These are phyloP conservation scores for Drosophila paracracens DNA, from an alignment of 2,888 invertebrate species.

Conservation along the genomic window DNA sequence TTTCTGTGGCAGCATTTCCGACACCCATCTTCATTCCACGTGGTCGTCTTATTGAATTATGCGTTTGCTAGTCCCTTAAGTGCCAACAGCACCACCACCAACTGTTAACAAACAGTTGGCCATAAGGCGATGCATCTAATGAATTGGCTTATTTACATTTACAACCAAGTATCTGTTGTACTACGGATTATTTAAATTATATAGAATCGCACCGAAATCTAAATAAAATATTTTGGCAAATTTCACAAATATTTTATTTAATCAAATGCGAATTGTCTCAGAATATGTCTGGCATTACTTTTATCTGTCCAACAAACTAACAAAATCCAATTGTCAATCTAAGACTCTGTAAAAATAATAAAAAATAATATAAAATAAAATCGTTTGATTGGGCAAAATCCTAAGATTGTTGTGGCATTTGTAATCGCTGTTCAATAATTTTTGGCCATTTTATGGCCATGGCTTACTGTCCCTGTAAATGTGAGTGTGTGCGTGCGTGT, in stretches of 20 bases:
- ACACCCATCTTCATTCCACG: constrained; percentile 50
- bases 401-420: constrained; percentile 70
- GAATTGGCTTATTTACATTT: constrained; percentile 41
- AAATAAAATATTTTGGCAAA: neutral
- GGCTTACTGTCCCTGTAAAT: constrained; percentile 58
- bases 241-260: neutral
- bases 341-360: constrained; percentile 12
- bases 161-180: constrained; percentile 13
- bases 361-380: constrained; percentile 21
- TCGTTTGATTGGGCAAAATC: constrained; percentile 37
- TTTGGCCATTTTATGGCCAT: constrained; percentile 73
- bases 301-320: constrained; percentile 1
- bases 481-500: constrained; percentile 17
- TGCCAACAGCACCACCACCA: constrained; percentile 30
- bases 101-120: constrained; percentile 32
- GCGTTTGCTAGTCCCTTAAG: constrained; percentile 37
- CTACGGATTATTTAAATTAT: neutral
- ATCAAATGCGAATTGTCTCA: neutral
- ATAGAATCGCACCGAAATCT: neutral
- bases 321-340: constrained; percentile 45
- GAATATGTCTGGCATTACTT: neutral
- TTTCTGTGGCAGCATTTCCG: constrained; percentile 46
- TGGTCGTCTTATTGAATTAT: constrained; percentile 75
- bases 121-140: constrained; percentile 28
- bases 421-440: constrained; percentile 79